phyloP scores from a whole-genome alignment of 35 echinoderm and acorn worm genomes.

The Apostichopus californicus region DNA sequence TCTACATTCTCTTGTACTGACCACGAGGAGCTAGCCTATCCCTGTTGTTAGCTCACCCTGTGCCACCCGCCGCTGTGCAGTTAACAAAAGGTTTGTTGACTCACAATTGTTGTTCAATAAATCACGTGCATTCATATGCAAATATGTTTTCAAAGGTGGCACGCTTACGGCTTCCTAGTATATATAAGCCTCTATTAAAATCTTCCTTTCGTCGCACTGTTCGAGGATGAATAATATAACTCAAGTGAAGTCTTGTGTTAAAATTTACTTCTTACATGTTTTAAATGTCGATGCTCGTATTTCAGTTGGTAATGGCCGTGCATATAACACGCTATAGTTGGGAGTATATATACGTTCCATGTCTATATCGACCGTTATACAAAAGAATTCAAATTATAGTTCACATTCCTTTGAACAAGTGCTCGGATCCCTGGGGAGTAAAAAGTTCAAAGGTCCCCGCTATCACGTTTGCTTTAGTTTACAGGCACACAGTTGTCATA shows the following conservation, averaged over 20 bases:
- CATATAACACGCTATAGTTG: no score
- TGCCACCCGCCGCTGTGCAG: slow-evolving; percentile 30
- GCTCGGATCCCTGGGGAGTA: slow-evolving; percentile 8
- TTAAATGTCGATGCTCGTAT: no score
- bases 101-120: slow-evolving; percentile 34
- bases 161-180: slow-evolving; percentile 25
- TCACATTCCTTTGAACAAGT: slow-evolving; percentile 32
- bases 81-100: slow-evolving; percentile 51
- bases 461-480: slow-evolving; percentile 17
- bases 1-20: no score
- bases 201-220: not conserved
- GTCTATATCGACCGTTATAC: not conserved
- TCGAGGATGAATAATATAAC: no score
- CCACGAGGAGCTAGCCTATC: no score
- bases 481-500: not conserved
- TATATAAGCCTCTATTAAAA: not conserved
- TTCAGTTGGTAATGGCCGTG: no score
- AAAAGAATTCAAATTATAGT: not conserved
- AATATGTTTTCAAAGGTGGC: slow-evolving; percentile 19
- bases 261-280: no score
- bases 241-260: no score
- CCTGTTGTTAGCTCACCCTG: not conserved
- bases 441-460: slow-evolving; percentile 29
- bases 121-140: slow-evolving; percentile 38
- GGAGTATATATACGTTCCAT: no score